These are phyloP conservation scores for Napeogenes sylphis DNA, from an alignment of 2,888 invertebrate species.

Conservation along the genomic window DNA sequence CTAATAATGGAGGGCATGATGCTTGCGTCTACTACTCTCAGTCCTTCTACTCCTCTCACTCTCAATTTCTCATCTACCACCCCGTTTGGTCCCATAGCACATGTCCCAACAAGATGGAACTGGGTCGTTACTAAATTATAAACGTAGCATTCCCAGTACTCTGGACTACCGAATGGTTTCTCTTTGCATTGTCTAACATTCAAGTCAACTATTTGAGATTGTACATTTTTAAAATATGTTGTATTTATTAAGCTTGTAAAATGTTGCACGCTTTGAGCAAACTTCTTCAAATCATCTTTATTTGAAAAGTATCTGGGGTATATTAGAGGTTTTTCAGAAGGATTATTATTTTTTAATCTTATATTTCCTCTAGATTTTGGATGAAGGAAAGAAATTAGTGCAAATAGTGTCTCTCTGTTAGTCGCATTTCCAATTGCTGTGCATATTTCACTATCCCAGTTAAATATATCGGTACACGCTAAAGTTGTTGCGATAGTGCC, in stretches of 20 bases:
- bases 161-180: constrained; percentile 40
- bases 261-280: constrained; percentile 36
- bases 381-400: constrained; percentile 41
- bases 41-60: constrained; percentile 73
- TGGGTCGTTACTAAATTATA: constrained; percentile 43
- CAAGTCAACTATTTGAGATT: constrained; percentile 35
- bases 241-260: constrained; percentile 36
- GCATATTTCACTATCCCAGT: constrained; percentile 40
- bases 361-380: constrained; percentile 51
- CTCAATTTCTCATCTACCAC: constrained; percentile 49
- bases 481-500: constrained; percentile 37
- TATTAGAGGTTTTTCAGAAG: constrained; percentile 41
- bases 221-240: constrained; percentile 33
- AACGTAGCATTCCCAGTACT: constrained; percentile 54
- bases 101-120: constrained; percentile 50
- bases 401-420: constrained; percentile 31
- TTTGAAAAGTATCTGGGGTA: constrained; percentile 43
- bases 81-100: constrained; percentile 49
- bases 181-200: constrained; percentile 42
- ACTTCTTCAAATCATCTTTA: constrained; percentile 37
- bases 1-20: constrained; percentile 79
- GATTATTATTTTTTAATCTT: constrained; percentile 40
- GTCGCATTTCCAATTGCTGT: constrained; percentile 34
- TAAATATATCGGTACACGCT: constrained; percentile 39
- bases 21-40: constrained; percentile 80